phyloP scores from a whole-genome alignment of 2,113 vertebrate genomes.

The Poeciliopsis prolifica region DNA sequence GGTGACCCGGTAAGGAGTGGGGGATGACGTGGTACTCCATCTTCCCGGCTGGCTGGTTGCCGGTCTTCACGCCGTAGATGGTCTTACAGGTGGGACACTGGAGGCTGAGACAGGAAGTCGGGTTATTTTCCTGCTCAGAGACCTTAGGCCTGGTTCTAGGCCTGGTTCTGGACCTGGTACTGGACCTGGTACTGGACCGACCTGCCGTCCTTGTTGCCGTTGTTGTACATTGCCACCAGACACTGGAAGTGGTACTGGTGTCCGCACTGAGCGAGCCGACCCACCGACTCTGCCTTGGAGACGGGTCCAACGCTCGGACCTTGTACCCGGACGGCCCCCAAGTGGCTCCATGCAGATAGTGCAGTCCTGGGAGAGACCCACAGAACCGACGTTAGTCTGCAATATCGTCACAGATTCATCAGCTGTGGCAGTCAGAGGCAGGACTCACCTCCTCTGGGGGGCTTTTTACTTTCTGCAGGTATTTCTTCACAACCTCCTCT shows the following conservation, averaged over 20 bases:
- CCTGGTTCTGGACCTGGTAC: no score
- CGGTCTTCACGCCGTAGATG: slow-evolving; percentile 95
- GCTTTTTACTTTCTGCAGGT: slow-evolving; percentile 91
- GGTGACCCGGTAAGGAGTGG: slow-evolving; percentile 90
- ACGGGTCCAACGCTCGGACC: slow-evolving; percentile 80
- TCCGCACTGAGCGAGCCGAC: slow-evolving; percentile 87
- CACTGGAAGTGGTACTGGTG: slow-evolving; percentile 94
- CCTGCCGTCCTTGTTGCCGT: slow-evolving; percentile 95
- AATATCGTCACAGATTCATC: no score
- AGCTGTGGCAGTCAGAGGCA: background rate
- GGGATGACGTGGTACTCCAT: slow-evolving; percentile 98
- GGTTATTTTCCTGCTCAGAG: background rate
- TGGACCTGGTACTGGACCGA: slow-evolving; percentile 1
- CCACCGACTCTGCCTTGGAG: slow-evolving; percentile 86
- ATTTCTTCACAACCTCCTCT: slow-evolving; percentile 92
- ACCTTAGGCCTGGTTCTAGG: background rate
- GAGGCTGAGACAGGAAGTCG: slow-evolving; percentile 73
- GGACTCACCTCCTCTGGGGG: slow-evolving; percentile 87
- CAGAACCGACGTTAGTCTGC: no score
- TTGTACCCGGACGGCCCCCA: slow-evolving; percentile 88
- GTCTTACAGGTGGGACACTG: slow-evolving; percentile 98
- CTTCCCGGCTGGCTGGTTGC: slow-evolving; percentile 94
- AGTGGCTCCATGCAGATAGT: slow-evolving; percentile 96
- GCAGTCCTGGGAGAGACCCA: slow-evolving; percentile 82
- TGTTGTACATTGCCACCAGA: slow-evolving; percentile 96